Conservation (phyloP, 2,113 vertebrate genomes). For the Corythornis cristatus region DNA sequence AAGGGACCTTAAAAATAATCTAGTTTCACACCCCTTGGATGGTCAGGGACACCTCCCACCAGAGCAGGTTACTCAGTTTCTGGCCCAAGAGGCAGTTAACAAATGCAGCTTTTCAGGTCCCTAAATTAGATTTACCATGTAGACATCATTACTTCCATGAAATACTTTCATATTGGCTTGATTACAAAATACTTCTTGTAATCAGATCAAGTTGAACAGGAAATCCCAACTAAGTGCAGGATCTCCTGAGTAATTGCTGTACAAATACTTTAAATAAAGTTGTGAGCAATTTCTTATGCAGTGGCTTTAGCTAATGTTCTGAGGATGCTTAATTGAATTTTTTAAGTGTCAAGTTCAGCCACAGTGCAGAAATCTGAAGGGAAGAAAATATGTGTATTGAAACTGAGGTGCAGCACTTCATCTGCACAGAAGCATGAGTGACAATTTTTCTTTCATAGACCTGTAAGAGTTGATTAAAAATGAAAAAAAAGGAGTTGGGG, state of each 20-base stretch:
- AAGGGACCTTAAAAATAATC: too few species aligned
- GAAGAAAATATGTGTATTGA: neutral
- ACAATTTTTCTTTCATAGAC: neutral
- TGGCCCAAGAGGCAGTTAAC: neutral
- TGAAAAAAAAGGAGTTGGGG: neutral
- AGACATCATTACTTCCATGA: neutral
- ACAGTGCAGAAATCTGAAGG: neutral
- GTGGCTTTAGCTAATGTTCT: slow-evolving; percentile 23
- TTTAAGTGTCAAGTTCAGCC: neutral
- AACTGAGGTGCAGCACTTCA: neutral
- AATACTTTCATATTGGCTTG: slow-evolving; percentile 39
- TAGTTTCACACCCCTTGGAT: too few species aligned
- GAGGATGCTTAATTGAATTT: slow-evolving; percentile 39
- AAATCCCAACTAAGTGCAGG: slow-evolving; percentile 37
- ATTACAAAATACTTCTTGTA: slow-evolving; percentile 43
- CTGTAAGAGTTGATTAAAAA: neutral
- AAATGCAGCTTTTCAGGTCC: slow-evolving; percentile 1
- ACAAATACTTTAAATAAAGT: slow-evolving; percentile 50
- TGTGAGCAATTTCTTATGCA: slow-evolving; percentile 14
- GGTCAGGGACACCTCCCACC: too few species aligned
- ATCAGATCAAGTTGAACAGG: slow-evolving; percentile 57
- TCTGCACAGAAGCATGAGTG: neutral
- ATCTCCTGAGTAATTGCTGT: neutral
- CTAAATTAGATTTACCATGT: neutral
- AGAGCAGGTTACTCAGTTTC: neutral